Base-by-base conservation (phyloP, 37 sponge, comb jelly and placozoan species). In the Aplysina aerophoba region DNA sequence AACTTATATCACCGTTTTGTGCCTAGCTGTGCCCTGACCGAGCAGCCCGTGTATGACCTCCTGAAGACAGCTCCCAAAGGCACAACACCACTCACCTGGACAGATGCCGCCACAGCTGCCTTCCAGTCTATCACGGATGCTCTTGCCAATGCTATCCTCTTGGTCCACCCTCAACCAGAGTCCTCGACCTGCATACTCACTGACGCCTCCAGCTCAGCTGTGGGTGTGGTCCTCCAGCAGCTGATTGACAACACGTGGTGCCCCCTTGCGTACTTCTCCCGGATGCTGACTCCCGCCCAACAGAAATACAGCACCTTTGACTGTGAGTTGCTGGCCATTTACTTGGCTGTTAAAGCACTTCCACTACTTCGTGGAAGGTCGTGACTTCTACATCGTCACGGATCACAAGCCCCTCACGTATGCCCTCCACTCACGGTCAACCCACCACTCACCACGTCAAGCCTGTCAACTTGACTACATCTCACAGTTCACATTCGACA, bases 91-190 rank as follows among this genome's bases (percentile, higher is more conserved):
- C 50, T 44, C 50, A 44, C 8, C 50, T 44, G 50, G 50, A 44
- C 50, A 44, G 50, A 44, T 3, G 50, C 3, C 8, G 50, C 50
- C 3, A 11, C 11, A 14, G 63, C n/a, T 14, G 31, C 73, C 6
- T 72, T 40, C 50, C 37, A n/a, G 16, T n/a, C 73, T 13, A 72
- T 72, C 73, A 72, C 5, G 12, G 73, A 72, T 72, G 73, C 73
- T 33, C 73, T 72, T 2, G 73, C 73, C 21, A 30, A 31, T 72
- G 73, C 73, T 8, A 22, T 13, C 21, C 33, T 72, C 73, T 30
- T 72, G 33, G 73, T 72, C 21, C 73, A 72, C 12, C 73, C 73
- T 8, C 39, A 37, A 36, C 36, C 73, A 4, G 33, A 72, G 5
- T 4, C 8, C 6, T 13, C 73, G 4, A 37, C 39, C 21, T 36